Evolutionary conservation across 2,113 vertebrate species (phyloP).

Genomic region (Piliocolobus tephrosceles): DNA sequence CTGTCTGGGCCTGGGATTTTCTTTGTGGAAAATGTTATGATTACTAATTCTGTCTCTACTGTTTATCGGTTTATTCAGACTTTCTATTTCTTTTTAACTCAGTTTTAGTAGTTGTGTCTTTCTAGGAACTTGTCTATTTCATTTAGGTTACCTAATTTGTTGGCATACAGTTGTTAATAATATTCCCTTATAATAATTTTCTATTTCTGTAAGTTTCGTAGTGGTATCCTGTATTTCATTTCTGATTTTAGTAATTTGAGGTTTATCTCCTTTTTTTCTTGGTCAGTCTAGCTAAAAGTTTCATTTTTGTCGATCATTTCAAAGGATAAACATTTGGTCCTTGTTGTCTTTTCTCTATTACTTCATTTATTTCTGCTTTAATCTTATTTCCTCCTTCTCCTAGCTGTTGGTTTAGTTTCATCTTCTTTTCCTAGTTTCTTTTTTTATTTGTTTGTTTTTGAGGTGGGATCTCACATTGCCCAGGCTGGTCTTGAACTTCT

Average conservation of each 20-base stretch:
- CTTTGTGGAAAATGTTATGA: background rate
- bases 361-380: background rate
- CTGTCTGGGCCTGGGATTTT: background rate
- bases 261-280: background rate
- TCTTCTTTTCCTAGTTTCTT: background rate
- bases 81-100: background rate
- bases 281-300: background rate
- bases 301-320: background rate
- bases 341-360: background rate
- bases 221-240: background rate
- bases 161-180: background rate
- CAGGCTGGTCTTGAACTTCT: background rate
- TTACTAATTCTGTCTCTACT: background rate
- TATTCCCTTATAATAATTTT: background rate
- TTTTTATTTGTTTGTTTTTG: too few species aligned
- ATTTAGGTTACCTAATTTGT: background rate
- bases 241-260: background rate
- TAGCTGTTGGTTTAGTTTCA: background rate
- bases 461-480: too few species aligned
- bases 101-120: background rate
- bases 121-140: background rate
- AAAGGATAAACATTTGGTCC: background rate
- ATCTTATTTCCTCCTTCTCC: background rate
- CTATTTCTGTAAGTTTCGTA: background rate
- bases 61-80: background rate